Evolutionary conservation across 2,797 vertebrate genomes (phyloP), one percentile per base, ranked within the genome.

Genomic region (Halcyon badia): DNA sequence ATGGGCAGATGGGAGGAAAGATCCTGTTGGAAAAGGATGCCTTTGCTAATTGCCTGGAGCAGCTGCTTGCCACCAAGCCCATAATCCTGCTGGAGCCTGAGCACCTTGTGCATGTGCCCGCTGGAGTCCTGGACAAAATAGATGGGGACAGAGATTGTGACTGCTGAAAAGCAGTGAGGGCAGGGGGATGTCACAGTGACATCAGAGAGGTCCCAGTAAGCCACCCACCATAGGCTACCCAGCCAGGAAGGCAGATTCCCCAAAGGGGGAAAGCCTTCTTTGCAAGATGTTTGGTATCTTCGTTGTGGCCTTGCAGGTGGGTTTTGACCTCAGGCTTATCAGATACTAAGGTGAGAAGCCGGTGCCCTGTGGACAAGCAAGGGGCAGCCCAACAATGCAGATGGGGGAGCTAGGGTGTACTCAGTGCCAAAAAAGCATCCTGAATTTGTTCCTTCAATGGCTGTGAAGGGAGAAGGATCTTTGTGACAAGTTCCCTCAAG

Each of bases 81-180:
- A 19, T 1, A 8, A 25, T 49, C 44, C 28, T 49, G 33, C 9
- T 49, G 28, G 17, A 61, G 16, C 11, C 33, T 76, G 44, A 14
- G 25, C 1, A 3, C 9, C 44, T 39, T 39, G 28, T 7, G 2
- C 61, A 21, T 26, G 22, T 25, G 42, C 16, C 16, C 1, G 5
- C 18, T 20, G 22, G 16, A 49, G 8, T 64, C 10, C 37, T 51
- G 46, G 35, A 39, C 28, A 51, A 61, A 61, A 76, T 51, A 16
- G 13, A 41, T 3, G 3, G 25, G 44, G 22, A 61, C 44, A 25
- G 16, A 51, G 22, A 33, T 7, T 49, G 56, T 19, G 33, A 21
- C 28, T 49, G 57, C 9, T 51, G 17, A 51, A 26, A 62, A 49
- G 9, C 57, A 39, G 21, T 4, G 3, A 44, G 56, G 9, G n/a